Conservation (phyloP, 1,140 invertebrate species). For the Adoxophyes honmai region DNA sequence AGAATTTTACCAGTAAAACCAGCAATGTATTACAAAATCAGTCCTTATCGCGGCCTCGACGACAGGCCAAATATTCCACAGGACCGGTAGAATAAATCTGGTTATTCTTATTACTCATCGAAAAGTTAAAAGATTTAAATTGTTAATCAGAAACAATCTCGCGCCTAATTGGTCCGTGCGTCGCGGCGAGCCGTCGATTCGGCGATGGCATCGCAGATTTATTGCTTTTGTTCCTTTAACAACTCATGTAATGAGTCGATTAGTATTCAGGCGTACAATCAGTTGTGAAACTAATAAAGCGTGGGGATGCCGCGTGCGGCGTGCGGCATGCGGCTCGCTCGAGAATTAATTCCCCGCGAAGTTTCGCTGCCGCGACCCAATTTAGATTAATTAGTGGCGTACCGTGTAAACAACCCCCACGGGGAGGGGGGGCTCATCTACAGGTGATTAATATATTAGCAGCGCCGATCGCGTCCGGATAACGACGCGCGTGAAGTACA, state of each 20-base stretch:
- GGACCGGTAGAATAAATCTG: too few species aligned
- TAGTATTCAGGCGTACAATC: slow-evolving; percentile 10
- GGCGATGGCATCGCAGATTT: background rate
- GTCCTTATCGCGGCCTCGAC: too few species aligned
- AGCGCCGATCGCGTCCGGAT: background rate
- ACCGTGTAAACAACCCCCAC: slow-evolving; percentile 5
- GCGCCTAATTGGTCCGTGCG: background rate
- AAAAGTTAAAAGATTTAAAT: slow-evolving; percentile 6
- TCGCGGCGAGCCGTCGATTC: background rate
- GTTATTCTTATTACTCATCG: too few species aligned
- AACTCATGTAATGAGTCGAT: slow-evolving; percentile 6
- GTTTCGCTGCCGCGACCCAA: background rate
- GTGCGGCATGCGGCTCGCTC: background rate
- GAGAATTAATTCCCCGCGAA: background rate
- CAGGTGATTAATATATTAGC: slow-evolving; percentile 15
- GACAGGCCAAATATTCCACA: too few species aligned
- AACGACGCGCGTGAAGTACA: too few species aligned
- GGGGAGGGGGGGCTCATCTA: background rate
- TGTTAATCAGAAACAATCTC: slow-evolving; percentile 6
- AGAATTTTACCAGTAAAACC: too few species aligned
- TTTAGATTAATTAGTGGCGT: slow-evolving; percentile 14
- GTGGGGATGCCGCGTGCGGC: background rate
- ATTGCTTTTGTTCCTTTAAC: background rate
- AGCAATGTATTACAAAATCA: too few species aligned
- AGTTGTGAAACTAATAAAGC: slow-evolving; percentile 12